Evolutionary conservation across 2,888 invertebrate species (phyloP).

Genomic region (Philaethria dido): DNA sequence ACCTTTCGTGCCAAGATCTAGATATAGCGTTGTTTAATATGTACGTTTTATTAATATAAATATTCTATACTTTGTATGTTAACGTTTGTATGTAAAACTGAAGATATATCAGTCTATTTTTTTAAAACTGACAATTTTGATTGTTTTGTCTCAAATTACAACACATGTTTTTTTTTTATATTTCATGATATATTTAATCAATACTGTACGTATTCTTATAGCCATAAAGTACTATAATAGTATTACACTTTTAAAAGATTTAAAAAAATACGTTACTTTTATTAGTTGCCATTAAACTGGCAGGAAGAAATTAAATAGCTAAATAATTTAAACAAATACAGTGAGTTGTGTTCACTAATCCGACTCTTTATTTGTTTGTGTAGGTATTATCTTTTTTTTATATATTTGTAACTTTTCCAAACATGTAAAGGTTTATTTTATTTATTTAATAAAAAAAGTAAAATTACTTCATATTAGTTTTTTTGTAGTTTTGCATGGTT

Average conservation of each 20-base stretch:
- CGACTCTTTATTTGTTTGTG: not conserved
- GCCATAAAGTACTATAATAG: not conserved
- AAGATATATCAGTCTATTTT: not conserved
- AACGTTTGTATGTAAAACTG: not conserved
- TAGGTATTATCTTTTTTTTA: conserved; percentile 10
- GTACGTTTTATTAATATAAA: conserved; percentile 18
- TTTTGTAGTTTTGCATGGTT: not conserved
- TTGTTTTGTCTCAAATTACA: not conserved
- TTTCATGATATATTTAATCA: not conserved
- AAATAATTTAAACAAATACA: not conserved
- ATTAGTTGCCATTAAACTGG: not conserved
- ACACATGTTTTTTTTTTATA: not conserved
- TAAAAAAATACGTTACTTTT: not conserved
- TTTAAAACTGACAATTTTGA: not conserved
- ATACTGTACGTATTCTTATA: not conserved
- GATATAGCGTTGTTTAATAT: conserved; percentile 69
- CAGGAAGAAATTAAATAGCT: not conserved
- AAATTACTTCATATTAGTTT: not conserved
- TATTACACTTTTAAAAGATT: not conserved
- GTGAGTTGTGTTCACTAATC: not conserved
- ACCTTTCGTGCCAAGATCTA: conserved; percentile 70
- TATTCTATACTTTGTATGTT: conserved; percentile 7
- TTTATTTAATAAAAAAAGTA: conserved; percentile 15
- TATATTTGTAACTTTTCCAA: conserved; percentile 7
- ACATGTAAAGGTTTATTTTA: conserved; percentile 12